Base-by-base conservation (phyloP, 2,888 invertebrate genomes). In the Drosophila lacicola region DNA sequence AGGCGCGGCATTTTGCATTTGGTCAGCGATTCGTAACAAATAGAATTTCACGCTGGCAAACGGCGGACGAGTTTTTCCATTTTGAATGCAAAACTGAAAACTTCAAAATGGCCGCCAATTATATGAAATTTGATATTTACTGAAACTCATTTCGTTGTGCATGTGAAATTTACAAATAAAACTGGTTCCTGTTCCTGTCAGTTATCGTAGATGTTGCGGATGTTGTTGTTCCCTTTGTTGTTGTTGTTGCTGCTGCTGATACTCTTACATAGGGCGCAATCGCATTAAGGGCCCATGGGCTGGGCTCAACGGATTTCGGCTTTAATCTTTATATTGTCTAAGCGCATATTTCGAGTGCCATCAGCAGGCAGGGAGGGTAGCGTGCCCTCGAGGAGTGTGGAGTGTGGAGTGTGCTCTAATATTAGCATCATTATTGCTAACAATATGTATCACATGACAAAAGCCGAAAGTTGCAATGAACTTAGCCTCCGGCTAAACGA, bases 261-360 rank as follows among this genome's bases (percentile, higher is more conserved):
- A 70, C 37, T 67, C 58, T 60, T 45, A 66, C 49, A 70, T 62
- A 70, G 74, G 74, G 66, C 80, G 79, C 68, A 81, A 82, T 78
- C 74, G 85, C 78, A 89, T 75, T 89, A 84, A 80, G 76, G 74
- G 69, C 76, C 74, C 75, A 67, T 73, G 56, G 63, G 29, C 65
- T 50, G 80, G 72, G 72, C 87, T 83, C 83, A 83, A 81, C 89
- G 79, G 83, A 83, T 83, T 83, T 87, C 85, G 70, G 72, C 69
- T 84, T 66, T 83, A 83, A 83, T 83, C 83, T 83, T 49, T 70
- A 80, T 70, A 88, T 88, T 82, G 87, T 88, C 82, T 86, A 72
- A 57, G 80, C 73, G 70, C 49, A 57, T 29, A 29, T 66, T 53
- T 81, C 80, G 70, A 86, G 77, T 76, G 75, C 60, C 45, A 3